Conservation (phyloP, 2,888 invertebrate genomes). For the Phengaris arion region DNA sequence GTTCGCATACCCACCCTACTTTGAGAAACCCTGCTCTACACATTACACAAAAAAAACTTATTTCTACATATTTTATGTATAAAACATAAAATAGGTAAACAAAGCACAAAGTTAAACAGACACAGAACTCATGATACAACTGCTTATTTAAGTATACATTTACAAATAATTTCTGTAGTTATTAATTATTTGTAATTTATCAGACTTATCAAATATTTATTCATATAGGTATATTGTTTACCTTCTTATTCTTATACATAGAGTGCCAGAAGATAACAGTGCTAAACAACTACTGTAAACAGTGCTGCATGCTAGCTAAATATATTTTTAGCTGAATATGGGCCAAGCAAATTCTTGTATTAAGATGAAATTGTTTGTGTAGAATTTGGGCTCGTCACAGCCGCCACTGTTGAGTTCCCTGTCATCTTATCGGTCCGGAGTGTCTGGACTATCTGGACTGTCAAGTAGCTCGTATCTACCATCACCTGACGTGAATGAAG, state of each 20-base stretch:
- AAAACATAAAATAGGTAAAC: no score
- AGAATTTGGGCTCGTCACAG: slow-evolving; percentile 65
- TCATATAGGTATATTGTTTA: neutral
- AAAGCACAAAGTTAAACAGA: no score
- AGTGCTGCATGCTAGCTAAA: neutral
- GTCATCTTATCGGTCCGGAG: slow-evolving; percentile 60
- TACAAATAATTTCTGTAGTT: neutral
- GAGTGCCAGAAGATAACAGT: slow-evolving; percentile 9
- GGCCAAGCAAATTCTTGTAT: slow-evolving; percentile 55
- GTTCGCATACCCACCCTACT: no score
- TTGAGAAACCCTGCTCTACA: no score
- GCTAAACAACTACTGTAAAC: no score
- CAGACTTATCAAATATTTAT: neutral
- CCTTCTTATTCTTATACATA: neutral
- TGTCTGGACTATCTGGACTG: slow-evolving; percentile 55
- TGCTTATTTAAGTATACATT: neutral
- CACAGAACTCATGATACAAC: neutral
- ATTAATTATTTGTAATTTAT: neutral
- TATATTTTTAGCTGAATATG: slow-evolving; percentile 43
- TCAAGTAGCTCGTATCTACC: slow-evolving; percentile 66
- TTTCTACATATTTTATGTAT: no score
- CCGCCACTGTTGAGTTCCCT: slow-evolving; percentile 65
- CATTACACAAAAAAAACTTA: no score
- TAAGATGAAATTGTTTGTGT: slow-evolving; percentile 48
- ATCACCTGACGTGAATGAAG: slow-evolving; percentile 86